Evolutionary conservation across 2,888 invertebrate species (phyloP).

Genomic region (Pyrrhia umbra): DNA sequence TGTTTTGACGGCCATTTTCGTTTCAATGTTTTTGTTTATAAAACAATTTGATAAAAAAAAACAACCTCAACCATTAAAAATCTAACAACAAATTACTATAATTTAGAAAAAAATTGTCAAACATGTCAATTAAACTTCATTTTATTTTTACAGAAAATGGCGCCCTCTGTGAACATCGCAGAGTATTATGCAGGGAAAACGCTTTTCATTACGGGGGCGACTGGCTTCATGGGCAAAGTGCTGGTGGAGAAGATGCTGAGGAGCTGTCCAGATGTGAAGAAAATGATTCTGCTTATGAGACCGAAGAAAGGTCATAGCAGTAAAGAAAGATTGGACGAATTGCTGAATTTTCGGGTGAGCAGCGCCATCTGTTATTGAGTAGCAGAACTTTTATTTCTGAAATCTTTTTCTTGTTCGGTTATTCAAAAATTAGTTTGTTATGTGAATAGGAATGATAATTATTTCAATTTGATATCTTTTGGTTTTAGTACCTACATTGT

Average conservation of each 20-base stretch:
- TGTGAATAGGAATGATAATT: too few species aligned
- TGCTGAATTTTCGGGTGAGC: constrained; percentile 87
- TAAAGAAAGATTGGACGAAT: constrained; percentile 91
- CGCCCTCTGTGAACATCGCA: constrained; percentile 82
- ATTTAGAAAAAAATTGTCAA: too few species aligned
- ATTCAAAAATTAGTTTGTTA: too few species aligned
- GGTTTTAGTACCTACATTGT: too few species aligned
- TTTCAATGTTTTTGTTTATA: not conserved
- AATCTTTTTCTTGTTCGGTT: too few species aligned
- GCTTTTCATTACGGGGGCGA: constrained; percentile 95
- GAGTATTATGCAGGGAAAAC: constrained; percentile 91
- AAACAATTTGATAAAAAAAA: not conserved
- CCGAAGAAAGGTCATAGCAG: constrained; percentile 92
- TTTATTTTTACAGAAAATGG: constrained; percentile 66
- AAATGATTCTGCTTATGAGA: constrained; percentile 93
- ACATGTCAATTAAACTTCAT: too few species aligned
- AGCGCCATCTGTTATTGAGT: constrained; percentile 64
- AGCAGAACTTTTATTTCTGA: constrained; percentile 34
- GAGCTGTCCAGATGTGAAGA: constrained; percentile 92
- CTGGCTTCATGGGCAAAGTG: constrained; percentile 96
- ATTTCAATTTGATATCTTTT: too few species aligned
- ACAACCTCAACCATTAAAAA: too few species aligned
- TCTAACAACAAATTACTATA: too few species aligned
- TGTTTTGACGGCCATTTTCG: not conserved
- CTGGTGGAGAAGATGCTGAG: constrained; percentile 94